A percentile compares a stretch with the other conserved stretches of the same genome.
These are phyloP conservation scores for Psix sp. DNA, from an alignment of 1,140 invertebrate species.

Conservation along the genomic window DNA sequence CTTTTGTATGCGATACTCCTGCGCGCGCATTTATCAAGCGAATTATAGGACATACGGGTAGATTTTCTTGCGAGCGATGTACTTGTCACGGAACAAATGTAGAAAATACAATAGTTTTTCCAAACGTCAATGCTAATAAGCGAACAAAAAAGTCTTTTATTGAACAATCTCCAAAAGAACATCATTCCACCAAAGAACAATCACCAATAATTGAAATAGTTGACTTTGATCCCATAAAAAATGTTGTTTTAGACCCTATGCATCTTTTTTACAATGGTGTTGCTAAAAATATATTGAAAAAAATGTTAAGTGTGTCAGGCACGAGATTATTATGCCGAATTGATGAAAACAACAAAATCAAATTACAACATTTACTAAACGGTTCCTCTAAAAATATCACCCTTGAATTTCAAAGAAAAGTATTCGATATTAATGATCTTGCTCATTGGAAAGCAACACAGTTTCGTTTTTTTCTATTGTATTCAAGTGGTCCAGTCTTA, in stretches of 20 bases:
- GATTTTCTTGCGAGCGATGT: conserved; percentile 25
- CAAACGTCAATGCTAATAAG: neutral
- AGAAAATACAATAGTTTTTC: neutral
- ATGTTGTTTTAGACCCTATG: conserved; percentile 34
- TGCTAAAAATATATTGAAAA: conserved; percentile 42
- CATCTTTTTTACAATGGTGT: conserved; percentile 32
- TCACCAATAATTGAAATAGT: conserved; percentile 24
- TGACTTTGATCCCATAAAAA: conserved; percentile 23
- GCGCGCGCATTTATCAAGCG: conserved; percentile 34
- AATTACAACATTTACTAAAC: conserved; percentile 12
- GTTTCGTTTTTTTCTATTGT: conserved; percentile 13
- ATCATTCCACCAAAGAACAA: conserved; percentile 13
- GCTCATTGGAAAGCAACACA: conserved; percentile 34
- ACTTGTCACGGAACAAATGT: conserved; percentile 3
- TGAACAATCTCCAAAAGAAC: conserved; percentile 19
- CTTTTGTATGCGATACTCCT: conserved; percentile 30
- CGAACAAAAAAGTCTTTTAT: conserved; percentile 37
- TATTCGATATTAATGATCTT: conserved; percentile 13
- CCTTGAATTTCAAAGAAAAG: conserved; percentile 44
- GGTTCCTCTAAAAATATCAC: conserved; percentile 21
- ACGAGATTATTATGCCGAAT: neutral
- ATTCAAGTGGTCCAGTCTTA: conserved; percentile 33
- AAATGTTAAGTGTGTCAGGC: neutral
- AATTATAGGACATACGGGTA: conserved; percentile 14
- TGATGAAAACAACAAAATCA: neutral